Conservation (phyloP, 92 coral and sea anemone genomes). For the Nematostella vectensis region DNA sequence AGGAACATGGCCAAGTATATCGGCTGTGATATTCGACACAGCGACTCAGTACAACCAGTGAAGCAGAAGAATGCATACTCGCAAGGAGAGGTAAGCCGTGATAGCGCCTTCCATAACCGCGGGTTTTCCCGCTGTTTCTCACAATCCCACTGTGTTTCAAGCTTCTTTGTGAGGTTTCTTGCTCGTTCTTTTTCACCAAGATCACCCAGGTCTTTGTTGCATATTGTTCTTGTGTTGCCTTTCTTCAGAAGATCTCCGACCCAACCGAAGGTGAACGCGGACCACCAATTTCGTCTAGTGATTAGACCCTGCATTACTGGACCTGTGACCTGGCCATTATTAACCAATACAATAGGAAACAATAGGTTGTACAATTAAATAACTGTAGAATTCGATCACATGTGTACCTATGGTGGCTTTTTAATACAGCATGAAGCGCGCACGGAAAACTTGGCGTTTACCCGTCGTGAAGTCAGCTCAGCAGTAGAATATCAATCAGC, state of each 20-base stretch:
- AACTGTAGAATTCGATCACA: no score
- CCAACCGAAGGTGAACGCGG: conserved; percentile 1
- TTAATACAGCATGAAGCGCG: no score
- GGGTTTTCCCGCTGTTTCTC: not conserved
- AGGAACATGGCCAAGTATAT: not conserved
- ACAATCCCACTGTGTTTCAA: not conserved
- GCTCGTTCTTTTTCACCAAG: not conserved
- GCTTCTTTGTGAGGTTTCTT: not conserved
- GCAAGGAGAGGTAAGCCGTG: not conserved
- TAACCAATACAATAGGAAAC: no score
- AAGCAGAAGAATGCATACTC: not conserved
- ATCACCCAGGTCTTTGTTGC: not conserved
- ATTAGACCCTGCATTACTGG: no score
- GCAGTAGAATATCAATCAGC: no score
- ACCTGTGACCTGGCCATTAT: no score
- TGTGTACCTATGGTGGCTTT: no score
- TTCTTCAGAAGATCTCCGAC: not conserved
- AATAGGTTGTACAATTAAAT: no score
- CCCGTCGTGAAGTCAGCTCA: no score
- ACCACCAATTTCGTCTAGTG: conserved; percentile 1
- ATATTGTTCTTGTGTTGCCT: not conserved
- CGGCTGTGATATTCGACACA: conserved; percentile 1
- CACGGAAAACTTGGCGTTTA: no score
- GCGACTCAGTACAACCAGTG: not conserved
- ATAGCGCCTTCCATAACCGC: not conserved